Percentiles rank a stretch among this genome's conserved stretches.
Conservation (phyloP, 2,113 vertebrate genomes). For the Cygnus atratus region DNA sequence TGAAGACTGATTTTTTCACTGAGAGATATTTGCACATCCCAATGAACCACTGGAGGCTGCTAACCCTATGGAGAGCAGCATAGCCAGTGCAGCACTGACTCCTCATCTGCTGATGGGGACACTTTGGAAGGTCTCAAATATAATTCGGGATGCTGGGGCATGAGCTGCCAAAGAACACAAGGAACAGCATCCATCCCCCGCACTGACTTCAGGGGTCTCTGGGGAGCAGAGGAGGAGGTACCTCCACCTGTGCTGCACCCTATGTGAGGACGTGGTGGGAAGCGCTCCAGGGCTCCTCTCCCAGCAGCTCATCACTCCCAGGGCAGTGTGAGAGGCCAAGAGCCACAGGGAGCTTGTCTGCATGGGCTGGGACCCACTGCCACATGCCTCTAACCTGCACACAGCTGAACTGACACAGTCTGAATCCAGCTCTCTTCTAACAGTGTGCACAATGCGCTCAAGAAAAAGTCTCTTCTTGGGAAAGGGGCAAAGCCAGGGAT, state of each 20-base stretch:
- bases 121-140: neutral
- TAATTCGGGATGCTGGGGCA: too few relatives aligned
- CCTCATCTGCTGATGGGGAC: neutral
- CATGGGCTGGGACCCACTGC: neutral
- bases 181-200: neutral
- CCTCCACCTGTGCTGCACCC: too few relatives aligned
- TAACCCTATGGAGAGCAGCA: too few relatives aligned
- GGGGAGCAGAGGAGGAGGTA: neutral
- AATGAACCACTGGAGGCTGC: fast-evolving
- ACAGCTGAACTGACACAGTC: fast-evolving
- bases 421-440: neutral
- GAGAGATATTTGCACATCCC: neutral
- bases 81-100: neutral
- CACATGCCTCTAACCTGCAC: neutral
- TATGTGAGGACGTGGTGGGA: fast-evolving
- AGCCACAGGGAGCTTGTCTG: neutral
- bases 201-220: neutral
- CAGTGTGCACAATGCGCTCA: neutral
- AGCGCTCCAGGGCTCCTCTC: neutral
- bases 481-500: too few relatives aligned
- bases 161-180: neutral
- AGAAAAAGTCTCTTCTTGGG: neutral
- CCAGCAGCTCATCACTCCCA: neutral
- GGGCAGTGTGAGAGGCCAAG: neutral
- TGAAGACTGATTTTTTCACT: neutral